Evolutionary conservation across 2,113 vertebrate genomes (phyloP), one percentile per base, ranked within the genome.

Genomic region (Triplophysa siluroides): DNA sequence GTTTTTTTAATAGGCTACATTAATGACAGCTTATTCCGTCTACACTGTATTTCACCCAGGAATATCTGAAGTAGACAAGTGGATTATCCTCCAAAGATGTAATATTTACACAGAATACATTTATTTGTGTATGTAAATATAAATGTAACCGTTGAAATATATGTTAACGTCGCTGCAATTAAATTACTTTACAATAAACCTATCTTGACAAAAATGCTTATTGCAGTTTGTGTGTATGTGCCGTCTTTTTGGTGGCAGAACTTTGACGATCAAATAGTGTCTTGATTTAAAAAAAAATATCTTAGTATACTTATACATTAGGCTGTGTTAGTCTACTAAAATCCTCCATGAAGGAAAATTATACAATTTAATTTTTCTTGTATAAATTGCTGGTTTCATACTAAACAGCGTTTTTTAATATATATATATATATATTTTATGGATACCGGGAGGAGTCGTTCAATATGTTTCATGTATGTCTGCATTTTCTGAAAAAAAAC

Each of bases 381-480:
- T 50, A 12, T 50, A 14, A 13, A 13, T 18, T n/a, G 7, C 4
- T 13, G 21, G 8, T 10, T 69, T 69, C 14, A 29, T 52, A 24
- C 47, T 70, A 0, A 10, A 14, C 26, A 14, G 8, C 1, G 26
- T 72, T 56, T 16, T 52, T 16, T 16, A 52, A 52, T 18, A 52
- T 16, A 18, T 14, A 3, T 52, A 5, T 52, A n/a, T n/a, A n/a
- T n/a, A n/a, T 52, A 16, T 3, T 52, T 52, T 3, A 18, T 52
- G 45, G 9, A 14, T 52, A 52, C 16, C 9, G 16, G 21, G 47
- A n/a, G 7, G 54, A 6, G 5, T 63, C 41, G 71, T 14, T 23
- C 71, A 74, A 60, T 61, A 74, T 74, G 43, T 45, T 45, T 45
- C 41, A 43, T 43, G 41, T 43, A 43, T 43, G 70, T 33, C 23